These are phyloP conservation scores for Nycticryphes semicollaris DNA, from an alignment of 2,113 vertebrate species.

Conservation along the genomic window DNA sequence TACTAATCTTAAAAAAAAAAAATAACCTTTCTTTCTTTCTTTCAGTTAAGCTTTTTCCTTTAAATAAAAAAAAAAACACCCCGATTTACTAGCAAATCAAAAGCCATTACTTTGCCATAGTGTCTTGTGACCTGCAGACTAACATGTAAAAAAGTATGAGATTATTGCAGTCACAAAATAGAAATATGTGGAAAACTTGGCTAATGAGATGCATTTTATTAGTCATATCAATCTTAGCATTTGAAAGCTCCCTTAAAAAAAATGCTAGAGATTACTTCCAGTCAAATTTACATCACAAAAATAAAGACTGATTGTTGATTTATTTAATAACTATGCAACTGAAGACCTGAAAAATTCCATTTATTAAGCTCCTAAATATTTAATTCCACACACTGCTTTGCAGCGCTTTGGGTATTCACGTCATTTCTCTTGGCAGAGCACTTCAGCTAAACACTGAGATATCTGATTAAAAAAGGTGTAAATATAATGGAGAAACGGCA, in stretches of 20 bases:
- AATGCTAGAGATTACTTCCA: background rate
- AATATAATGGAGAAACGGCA: background rate
- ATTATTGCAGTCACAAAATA: background rate
- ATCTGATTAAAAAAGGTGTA: background rate
- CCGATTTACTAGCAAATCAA: background rate
- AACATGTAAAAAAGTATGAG: background rate
- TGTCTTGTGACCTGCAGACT: background rate
- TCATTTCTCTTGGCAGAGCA: background rate
- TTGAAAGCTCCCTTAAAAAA: background rate
- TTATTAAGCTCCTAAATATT: background rate
- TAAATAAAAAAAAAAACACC: fast-evolving
- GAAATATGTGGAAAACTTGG: background rate
- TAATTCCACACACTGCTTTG: background rate
- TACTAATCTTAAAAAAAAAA: background rate
- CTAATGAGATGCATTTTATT: background rate
- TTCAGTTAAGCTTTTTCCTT: background rate
- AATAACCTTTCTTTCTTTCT: background rate
- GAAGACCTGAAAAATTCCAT: background rate
- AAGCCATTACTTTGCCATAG: background rate
- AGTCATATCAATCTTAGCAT: background rate
- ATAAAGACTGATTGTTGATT: background rate
- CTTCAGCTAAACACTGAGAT: background rate
- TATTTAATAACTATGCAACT: background rate
- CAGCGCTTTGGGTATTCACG: fast-evolving
- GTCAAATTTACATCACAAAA: background rate